Base-by-base conservation (phyloP, 2,888 invertebrate species). In the Epirrhoe alternata region DNA sequence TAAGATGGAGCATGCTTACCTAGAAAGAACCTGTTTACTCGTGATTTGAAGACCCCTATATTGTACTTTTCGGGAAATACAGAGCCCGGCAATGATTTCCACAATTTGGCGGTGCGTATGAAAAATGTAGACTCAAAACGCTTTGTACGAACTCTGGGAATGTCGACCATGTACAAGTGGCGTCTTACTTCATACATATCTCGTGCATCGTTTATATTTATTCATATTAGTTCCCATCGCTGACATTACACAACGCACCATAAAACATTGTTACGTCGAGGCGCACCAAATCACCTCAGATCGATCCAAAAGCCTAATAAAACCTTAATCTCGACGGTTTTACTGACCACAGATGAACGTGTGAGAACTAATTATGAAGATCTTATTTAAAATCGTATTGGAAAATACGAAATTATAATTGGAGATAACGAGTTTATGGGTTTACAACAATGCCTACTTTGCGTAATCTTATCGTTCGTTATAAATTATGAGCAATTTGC, bases 301-400 rank as follows among this genome's bases (percentile, higher is more conserved):
- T 24, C 24, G 35, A 59, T 73, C 70, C 66, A 68, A 69, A 68
- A 71, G 70, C 52, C 73, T 68, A 63, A 66, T 71, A 72, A 71
- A 73, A 68, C 66, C 70, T 54, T 71, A 73, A 75, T 70, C 74
- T 70, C 68, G 74, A 64, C 75, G 71, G 74, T 57, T 82, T 81
- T 82, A 82, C 72, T 73, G 76, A 61, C 71, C 71, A 68, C 74
- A 70, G 74, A 75, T 80, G 77, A 75, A 63, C 64, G 75, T 81
- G 83, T 82, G 82, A 81, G 83, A 83, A 79, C 77, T 83, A 75
- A 82, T 83, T 82, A 81, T 74, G 70, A 71, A 75, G 70, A 66
- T 73, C 74, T 76, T 74, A 76, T 78, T 70, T 64, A 80, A 75
- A 51, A 69, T 64, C 70, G 54, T 67, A 69, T 70, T 68, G 68